A percentile compares a stretch with the other conserved stretches of the same genome.
Evolutionary conservation across 1,140 invertebrate genomes (phyloP).

Genomic region (Listronotus oregonensis): DNA sequence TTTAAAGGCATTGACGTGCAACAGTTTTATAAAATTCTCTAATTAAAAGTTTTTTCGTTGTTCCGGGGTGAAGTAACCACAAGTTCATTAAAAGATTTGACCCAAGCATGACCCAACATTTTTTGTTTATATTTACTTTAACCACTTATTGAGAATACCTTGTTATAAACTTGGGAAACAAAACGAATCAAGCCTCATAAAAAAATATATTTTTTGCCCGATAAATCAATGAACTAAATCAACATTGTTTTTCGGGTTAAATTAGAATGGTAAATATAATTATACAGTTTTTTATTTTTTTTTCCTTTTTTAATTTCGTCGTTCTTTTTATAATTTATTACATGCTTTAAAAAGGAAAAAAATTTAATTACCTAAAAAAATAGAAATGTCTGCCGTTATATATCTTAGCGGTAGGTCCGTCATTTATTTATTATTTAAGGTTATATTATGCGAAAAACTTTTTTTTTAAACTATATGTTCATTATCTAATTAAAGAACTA

Average conservation of each 20-base stretch:
- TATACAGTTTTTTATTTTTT: conserved; percentile 27
- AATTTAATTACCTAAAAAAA: conserved; percentile 30
- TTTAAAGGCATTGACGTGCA: conserved; percentile 41
- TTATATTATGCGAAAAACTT: too few relatives aligned
- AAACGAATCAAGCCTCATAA: conserved; percentile 49
- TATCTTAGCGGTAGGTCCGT: conserved; percentile 20
- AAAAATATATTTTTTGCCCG: conserved; percentile 49
- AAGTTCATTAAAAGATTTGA: conserved; percentile 52
- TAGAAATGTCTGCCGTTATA: conserved; percentile 23
- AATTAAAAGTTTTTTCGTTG: conserved; percentile 51
- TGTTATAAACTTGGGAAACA: conserved; percentile 48
- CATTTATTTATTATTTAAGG: too few relatives aligned
- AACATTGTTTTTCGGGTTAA: conserved; percentile 37
- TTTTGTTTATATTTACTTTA: conserved; percentile 45
- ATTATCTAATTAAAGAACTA: too few relatives aligned
- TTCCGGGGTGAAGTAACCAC: conserved; percentile 48
- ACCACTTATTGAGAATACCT: conserved; percentile 49
- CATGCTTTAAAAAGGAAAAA: conserved; percentile 30
- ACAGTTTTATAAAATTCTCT: conserved; percentile 45
- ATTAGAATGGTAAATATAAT: conserved; percentile 30
- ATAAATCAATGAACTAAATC: conserved; percentile 52
- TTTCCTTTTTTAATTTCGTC: conserved; percentile 25
- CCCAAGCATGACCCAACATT: conserved; percentile 44
- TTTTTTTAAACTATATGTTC: too few relatives aligned
- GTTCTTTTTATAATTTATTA: conserved; percentile 29